Evolutionary conservation across 2,113 vertebrate genomes (phyloP).

Genomic region (Rhinolophus sinicus): DNA sequence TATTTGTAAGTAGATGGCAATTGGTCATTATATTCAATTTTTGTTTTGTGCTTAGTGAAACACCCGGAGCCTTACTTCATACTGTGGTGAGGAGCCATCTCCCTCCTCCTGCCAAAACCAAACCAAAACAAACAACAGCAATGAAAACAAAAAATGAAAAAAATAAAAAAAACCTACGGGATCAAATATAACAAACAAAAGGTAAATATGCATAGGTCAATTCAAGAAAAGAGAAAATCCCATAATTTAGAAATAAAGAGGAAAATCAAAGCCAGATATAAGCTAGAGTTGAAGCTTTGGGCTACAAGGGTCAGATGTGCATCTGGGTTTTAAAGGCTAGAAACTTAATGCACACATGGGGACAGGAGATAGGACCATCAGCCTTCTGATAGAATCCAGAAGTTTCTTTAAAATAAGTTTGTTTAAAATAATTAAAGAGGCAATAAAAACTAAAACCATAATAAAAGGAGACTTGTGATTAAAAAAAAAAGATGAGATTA

Average conservation of each 20-base stretch:
- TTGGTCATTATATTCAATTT: neutral
- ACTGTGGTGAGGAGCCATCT: neutral
- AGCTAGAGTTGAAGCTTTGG: neutral
- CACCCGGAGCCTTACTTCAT: neutral
- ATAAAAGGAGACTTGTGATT: neutral
- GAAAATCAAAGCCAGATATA: neutral
- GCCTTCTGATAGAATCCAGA: neutral
- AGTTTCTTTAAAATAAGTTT: neutral
- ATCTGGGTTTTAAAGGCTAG: neutral
- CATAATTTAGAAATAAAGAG: neutral
- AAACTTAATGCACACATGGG: neutral
- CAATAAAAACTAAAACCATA: neutral
- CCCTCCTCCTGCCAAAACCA: neutral
- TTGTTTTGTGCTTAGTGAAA: neutral
- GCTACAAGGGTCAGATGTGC: rapidly evolving
- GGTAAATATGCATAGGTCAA: neutral
- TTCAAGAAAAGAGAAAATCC: neutral
- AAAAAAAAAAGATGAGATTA: no score
- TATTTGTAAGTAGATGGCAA: neutral
- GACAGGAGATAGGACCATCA: rapidly evolving
- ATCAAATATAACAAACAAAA: neutral
- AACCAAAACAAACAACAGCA: neutral
- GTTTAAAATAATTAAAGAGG: neutral
- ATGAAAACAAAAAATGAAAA: no score
- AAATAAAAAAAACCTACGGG: no score